Conservation (phyloP, 2,113 vertebrate genomes). For the Acanthisitta chloris region DNA sequence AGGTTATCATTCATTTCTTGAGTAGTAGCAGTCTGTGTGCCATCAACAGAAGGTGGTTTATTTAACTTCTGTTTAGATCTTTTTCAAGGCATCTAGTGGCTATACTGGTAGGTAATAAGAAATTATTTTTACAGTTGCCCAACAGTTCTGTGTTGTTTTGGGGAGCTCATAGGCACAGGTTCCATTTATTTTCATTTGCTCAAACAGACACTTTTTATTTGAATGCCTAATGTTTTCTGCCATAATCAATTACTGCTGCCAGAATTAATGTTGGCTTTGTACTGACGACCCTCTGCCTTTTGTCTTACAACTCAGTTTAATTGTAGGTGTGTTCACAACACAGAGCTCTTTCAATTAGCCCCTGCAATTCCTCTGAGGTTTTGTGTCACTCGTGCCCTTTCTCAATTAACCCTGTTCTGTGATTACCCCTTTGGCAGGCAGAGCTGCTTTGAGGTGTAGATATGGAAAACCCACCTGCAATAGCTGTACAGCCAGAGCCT, state of each 20-base stretch:
- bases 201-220: background rate
- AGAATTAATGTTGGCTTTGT: conserved; percentile 16
- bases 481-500: background rate
- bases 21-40: background rate
- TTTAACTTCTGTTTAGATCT: conserved; percentile 51
- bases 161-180: background rate
- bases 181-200: conserved; percentile 9
- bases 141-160: background rate
- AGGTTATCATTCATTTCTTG: conserved; percentile 55
- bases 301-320: conserved; percentile 16
- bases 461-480: background rate
- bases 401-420: conserved; percentile 4
- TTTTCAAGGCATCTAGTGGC: background rate
- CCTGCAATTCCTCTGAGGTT: background rate
- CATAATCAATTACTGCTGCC: background rate
- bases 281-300: background rate
- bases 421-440: background rate
- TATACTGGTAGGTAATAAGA: background rate
- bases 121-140: background rate
- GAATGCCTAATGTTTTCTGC: background rate
- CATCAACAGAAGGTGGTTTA: conserved; percentile 6
- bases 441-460: background rate
- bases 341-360: conserved; percentile 33
- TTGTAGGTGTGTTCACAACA: background rate
- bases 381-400: background rate